Percentiles rank a stretch among this genome's conserved stretches.
These are phyloP conservation scores for Alaudala cheleensis DNA, from an alignment of 2,113 vertebrate genomes.

Conservation along the genomic window DNA sequence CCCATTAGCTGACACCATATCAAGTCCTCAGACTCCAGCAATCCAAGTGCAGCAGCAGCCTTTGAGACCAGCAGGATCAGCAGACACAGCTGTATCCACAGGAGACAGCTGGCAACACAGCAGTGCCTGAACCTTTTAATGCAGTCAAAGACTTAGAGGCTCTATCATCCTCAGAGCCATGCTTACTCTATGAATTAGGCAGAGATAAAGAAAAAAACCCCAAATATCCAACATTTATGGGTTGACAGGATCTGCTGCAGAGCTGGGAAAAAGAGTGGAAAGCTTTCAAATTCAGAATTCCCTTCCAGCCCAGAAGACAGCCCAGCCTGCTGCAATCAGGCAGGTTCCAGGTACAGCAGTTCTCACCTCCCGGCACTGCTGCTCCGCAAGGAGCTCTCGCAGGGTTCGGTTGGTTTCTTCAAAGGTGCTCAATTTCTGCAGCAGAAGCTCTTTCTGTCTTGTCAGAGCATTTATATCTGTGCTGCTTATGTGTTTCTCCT, in stretches of 20 bases:
- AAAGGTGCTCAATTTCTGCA: constrained; percentile 89
- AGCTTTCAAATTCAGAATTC: not conserved
- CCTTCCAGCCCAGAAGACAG: not conserved
- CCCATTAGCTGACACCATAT: not conserved
- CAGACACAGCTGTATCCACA: not conserved
- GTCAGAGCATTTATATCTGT: constrained; percentile 79
- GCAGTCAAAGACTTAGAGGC: not conserved
- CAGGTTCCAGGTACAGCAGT: not conserved
- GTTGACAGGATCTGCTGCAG: not conserved
- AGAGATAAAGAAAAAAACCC: not conserved
- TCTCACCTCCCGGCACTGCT: constrained; percentile 82
- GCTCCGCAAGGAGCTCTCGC: constrained; percentile 84
- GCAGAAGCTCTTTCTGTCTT: constrained; percentile 85
- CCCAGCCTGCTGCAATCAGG: not conserved
- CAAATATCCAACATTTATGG: not conserved
- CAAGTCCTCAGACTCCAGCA: not conserved
- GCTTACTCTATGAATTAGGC: not conserved
- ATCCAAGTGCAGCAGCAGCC: not conserved
- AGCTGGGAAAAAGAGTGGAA: not conserved
- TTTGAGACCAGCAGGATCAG: not conserved
- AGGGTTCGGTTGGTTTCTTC: constrained; percentile 87
- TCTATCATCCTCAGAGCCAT: not conserved
- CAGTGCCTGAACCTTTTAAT: not conserved
- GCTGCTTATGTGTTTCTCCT: constrained; percentile 82
- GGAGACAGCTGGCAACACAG: not conserved